These are phyloP conservation scores for Clitarchus hookeri DNA, from an alignment of 2,888 invertebrate genomes.

Conservation along the genomic window DNA sequence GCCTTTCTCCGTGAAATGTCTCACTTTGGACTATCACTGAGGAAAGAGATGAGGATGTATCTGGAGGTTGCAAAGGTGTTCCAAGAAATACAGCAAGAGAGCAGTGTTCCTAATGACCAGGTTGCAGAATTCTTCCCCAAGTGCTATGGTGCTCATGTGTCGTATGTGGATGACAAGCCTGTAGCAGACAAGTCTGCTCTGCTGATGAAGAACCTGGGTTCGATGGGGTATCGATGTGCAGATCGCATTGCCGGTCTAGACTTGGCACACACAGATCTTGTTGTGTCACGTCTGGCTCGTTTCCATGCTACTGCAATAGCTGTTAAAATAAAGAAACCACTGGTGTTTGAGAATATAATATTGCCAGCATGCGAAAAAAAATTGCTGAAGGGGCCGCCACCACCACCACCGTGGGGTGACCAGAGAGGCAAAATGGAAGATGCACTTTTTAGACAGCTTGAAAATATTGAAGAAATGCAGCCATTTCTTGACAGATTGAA, in stretches of 20 bases:
- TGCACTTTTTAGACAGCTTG: slow-evolving; percentile 49
- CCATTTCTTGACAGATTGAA: slow-evolving; percentile 46
- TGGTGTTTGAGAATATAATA: slow-evolving; percentile 48
- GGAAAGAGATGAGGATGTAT: slow-evolving; percentile 52
- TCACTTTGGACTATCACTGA: slow-evolving; percentile 51
- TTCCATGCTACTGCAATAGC: slow-evolving; percentile 45
- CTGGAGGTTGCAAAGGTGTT: slow-evolving; percentile 48
- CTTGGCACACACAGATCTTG: slow-evolving; percentile 33
- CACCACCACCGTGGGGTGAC: not conserved
- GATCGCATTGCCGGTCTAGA: slow-evolving; percentile 51
- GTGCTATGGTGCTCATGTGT: slow-evolving; percentile 51
- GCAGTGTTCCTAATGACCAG: slow-evolving; percentile 46
- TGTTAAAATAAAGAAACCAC: slow-evolving; percentile 49
- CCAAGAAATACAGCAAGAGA: slow-evolving; percentile 45
- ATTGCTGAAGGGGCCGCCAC: not conserved
- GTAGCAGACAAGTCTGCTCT: slow-evolving; percentile 51
- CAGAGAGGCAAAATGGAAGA: slow-evolving; percentile 45
- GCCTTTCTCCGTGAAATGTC: slow-evolving; percentile 50
- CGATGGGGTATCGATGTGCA: slow-evolving; percentile 48
- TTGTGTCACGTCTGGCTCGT: slow-evolving; percentile 29
- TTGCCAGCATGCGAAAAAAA: slow-evolving; percentile 43
- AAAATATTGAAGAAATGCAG: slow-evolving; percentile 45
- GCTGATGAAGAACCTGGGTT: slow-evolving; percentile 50
- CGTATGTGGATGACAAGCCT: slow-evolving; percentile 47
- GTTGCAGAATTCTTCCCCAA: slow-evolving; percentile 48